Evolutionary conservation across 53 echinoderm and acorn worm genomes (phyloP), one percentile per base, ranked within the genome.

Genomic region (Arbacia lixula): DNA sequence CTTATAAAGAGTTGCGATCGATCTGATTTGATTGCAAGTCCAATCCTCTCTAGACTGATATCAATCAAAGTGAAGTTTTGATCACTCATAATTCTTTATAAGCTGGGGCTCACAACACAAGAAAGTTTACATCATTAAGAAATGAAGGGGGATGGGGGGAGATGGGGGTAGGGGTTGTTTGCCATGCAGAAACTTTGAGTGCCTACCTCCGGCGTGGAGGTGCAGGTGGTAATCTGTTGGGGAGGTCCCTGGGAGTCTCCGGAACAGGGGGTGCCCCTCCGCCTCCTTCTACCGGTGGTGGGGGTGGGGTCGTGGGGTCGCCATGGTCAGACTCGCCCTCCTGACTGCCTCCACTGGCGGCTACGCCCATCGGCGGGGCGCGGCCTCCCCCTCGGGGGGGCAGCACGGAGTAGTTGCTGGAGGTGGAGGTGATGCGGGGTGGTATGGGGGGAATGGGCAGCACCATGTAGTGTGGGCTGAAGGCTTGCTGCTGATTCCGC

Each of bases 371-470:
- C 83, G 28, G 53, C 83, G 83, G 14, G n/a, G 35, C 1, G 53
- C n/a, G 33, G 62, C 71, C 33, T 39, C 86, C 83, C 72, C 54
- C 20, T 49, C 20, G 35, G 21, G 53, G 53, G 2, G 78, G 78
- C 12, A 78, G 78, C 0, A 55, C 9, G 1, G 31, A 0, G 51
- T 74, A 53, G 24, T 68, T 85, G 22, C 40, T 71, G 42, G 41
- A 19, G 10, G 62, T 22, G 5, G 57, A 22, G 8, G 67, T 37
- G 53, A 49, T 14, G 16, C 90, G 86, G 2, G 72, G 53, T 0
- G 90, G 90, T 37, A 90, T 84, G 0, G 90, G 82, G 3, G 90
- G 90, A 3, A 78, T 69, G 12, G 86, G 79, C 52, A 74, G 78
- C n/a, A 31, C 21, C 1, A 53, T 69, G 39, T 75, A 66, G 3